Base-by-base conservation (phyloP, 1,140 invertebrate genomes). In the Thrips palmi region DNA sequence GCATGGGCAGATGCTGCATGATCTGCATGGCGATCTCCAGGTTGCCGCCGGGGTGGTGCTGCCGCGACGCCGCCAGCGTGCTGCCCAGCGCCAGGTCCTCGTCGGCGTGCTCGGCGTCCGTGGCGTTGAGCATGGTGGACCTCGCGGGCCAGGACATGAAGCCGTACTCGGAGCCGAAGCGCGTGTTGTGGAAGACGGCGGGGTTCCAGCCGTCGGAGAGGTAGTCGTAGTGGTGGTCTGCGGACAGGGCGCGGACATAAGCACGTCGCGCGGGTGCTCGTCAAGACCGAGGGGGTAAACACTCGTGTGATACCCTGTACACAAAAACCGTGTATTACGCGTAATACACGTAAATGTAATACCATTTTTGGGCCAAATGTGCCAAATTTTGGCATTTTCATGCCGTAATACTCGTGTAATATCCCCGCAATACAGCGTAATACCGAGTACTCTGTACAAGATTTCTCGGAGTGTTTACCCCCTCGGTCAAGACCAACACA, bases 111-210 rank as follows among this genome's bases (percentile, higher is more conserved):
- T 63, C 22, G 23, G 10, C 11, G 19, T 61, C 49, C 2, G 68
- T 67, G 1, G 65, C 70, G 14, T 65, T 64, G 41, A 44, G 48
- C 47, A 80, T 58, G 2, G 77, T 71, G 19, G 60, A 54, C 10
- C 74, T 54, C 4, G 74, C 74, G 0, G 91, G 87, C 25, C 84
- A 62, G 3, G 88, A 84, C 56, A 97, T 89, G 45, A 88, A 80
- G 8, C 94, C 94, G 55, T 93, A 98, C 57, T 98, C 94, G 0
- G 91, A 93, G 12, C 77, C 70, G 58, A 97, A 94, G 44, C 92
- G 67, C 1, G 86, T 70, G 10, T 65, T 65, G 1, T 82, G 82
- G 57, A 77, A 94, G 5, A 65, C 73, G 28, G 62, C 68, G 12
- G 70, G 62, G 43, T 81, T 56, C 87, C 88, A 97, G 32, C 74